These are phyloP conservation scores for Netelia melanura DNA, from an alignment of 2,888 invertebrate species.

Conservation along the genomic window DNA sequence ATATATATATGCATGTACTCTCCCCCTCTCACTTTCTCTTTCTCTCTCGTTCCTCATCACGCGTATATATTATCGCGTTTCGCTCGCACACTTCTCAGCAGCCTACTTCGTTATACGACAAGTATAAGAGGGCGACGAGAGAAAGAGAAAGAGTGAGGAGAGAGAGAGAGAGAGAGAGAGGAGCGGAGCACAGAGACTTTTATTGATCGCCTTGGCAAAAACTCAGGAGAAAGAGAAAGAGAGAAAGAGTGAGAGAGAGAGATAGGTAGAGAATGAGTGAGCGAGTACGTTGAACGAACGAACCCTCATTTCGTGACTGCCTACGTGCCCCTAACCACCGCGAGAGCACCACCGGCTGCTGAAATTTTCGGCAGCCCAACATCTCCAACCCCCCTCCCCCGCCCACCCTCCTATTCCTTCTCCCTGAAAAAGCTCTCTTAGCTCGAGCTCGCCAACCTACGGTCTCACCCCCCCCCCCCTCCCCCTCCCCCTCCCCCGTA, in stretches of 20 bases:
- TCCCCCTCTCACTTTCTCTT: slow-evolving; percentile 17
- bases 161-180: slow-evolving; percentile 61
- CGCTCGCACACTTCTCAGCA: slow-evolving; percentile 74
- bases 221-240: slow-evolving; percentile 78
- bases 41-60: slow-evolving; percentile 40
- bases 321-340: slow-evolving; percentile 82
- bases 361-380: slow-evolving; percentile 71
- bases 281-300: slow-evolving; percentile 59
- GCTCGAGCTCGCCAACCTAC: slow-evolving; percentile 51
- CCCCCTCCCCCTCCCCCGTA: slow-evolving; percentile 58
- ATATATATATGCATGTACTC: slow-evolving; percentile 39
- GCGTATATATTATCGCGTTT: slow-evolving; percentile 40
- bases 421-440: slow-evolving; percentile 70
- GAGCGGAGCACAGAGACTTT: slow-evolving; percentile 83
- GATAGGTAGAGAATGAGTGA: slow-evolving; percentile 56
- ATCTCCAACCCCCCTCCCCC: slow-evolving; percentile 58
- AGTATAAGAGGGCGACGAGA: slow-evolving; percentile 80
- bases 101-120: slow-evolving; percentile 84
- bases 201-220: slow-evolving; percentile 85
- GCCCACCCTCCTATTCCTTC: slow-evolving; percentile 29
- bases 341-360: slow-evolving; percentile 63
- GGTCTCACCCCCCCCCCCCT: slow-evolving; percentile 67
- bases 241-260: slow-evolving; percentile 63
- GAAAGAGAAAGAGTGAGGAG: slow-evolving; percentile 64
- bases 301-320: slow-evolving; percentile 84